Evolutionary conservation across 1,140 invertebrate genomes (phyloP).

Genomic region (Drosophila funebris): DNA sequence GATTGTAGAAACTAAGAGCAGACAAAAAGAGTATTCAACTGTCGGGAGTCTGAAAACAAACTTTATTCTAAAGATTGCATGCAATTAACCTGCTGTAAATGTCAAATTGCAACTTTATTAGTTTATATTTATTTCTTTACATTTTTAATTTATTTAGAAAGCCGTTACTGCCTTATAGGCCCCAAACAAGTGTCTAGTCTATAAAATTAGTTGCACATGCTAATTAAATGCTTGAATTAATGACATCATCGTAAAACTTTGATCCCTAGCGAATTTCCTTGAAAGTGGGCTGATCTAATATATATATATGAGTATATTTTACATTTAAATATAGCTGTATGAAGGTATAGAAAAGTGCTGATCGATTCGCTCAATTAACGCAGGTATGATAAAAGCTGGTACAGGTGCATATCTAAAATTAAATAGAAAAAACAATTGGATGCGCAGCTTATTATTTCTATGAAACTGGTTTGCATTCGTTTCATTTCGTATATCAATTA

Average conservation of each 20-base stretch:
- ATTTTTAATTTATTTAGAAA: not conserved
- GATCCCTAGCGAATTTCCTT: not conserved
- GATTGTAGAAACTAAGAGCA: no score
- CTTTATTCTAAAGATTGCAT: no score
- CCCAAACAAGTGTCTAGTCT: not conserved
- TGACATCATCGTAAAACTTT: not conserved
- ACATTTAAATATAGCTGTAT: not conserved
- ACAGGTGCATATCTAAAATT: conserved; percentile 8
- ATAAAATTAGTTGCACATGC: not conserved
- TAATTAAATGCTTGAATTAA: not conserved
- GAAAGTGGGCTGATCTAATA: not conserved
- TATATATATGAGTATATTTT: not conserved
- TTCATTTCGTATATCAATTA: not conserved
- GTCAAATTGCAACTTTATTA: not conserved
- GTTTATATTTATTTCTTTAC: not conserved
- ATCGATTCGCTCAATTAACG: conserved; percentile 15
- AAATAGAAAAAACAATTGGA: conserved; percentile 31
- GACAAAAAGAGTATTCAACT: no score
- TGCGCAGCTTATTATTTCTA: not conserved
- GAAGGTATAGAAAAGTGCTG: not conserved
- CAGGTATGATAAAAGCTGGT: conserved; percentile 18
- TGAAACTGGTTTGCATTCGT: not conserved
- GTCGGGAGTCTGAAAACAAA: no score
- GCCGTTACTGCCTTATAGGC: not conserved
- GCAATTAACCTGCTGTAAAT: no score